These are phyloP conservation scores for Cochlearius cochlearius DNA, from an alignment of 2,113 vertebrate species.

Conservation along the genomic window DNA sequence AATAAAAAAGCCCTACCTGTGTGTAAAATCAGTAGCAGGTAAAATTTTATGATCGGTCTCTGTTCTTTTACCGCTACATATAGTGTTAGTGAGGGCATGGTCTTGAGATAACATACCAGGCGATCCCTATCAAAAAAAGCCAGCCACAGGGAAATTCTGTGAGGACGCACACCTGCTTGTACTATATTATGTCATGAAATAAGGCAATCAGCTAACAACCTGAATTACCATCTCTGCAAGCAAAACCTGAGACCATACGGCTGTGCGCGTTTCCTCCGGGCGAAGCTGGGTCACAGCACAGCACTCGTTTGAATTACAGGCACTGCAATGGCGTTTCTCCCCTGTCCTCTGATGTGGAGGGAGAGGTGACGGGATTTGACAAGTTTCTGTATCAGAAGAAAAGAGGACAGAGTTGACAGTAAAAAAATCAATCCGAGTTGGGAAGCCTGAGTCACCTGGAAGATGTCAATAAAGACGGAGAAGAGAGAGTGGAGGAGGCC, in stretches of 20 bases:
- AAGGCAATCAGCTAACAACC: not conserved
- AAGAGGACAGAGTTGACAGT: not conserved
- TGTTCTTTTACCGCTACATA: not conserved
- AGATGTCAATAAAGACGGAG: not conserved
- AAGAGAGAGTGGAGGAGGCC: not conserved
- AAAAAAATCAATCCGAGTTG: not conserved
- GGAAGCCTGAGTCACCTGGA: not conserved
- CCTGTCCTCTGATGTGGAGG: not conserved
- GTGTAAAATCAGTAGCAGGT: not conserved
- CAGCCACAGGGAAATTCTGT: not conserved
- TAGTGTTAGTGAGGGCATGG: not conserved
- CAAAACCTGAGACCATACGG: not conserved
- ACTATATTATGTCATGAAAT: not conserved
- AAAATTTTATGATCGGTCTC: not conserved
- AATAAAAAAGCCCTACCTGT: not conserved
- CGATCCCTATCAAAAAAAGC: not conserved
- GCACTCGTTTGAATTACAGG: not conserved
- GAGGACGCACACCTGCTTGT: not conserved
- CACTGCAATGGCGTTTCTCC: not conserved
- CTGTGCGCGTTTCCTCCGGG: not conserved
- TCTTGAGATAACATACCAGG: not conserved
- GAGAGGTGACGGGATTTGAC: not conserved
- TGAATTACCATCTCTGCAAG: not conserved
- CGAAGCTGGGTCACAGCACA: not conserved
- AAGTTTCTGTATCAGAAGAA: not conserved